These are phyloP conservation scores for Erpetoichthys calabaricus DNA, from an alignment of 2,797 vertebrate genomes.

Conservation along the genomic window DNA sequence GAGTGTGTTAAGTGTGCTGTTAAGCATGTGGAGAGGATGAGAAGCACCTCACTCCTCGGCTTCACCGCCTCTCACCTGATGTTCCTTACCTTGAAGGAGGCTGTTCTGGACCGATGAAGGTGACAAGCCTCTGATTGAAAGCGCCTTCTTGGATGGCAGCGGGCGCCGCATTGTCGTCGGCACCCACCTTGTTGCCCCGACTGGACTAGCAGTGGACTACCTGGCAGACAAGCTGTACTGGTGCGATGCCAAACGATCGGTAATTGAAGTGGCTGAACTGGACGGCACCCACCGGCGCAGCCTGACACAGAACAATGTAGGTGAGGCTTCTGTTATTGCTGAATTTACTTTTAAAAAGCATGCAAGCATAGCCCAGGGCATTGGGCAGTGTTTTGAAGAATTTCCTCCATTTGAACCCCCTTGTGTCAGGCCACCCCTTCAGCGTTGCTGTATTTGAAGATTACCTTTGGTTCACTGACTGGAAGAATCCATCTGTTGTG, in stretches of 20 bases:
- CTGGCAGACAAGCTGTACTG: slow-evolving; percentile 67
- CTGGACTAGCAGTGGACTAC: slow-evolving; percentile 72
- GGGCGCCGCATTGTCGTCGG: slow-evolving; percentile 46
- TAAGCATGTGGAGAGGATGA: no score
- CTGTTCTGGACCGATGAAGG: slow-evolving; percentile 86
- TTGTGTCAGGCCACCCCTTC: slow-evolving; percentile 59
- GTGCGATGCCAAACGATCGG: slow-evolving; percentile 61
- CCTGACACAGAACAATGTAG: slow-evolving; percentile 80
- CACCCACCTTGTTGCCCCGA: slow-evolving; percentile 58
- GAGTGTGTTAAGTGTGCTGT: no score
- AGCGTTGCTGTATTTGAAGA: slow-evolving; percentile 74
- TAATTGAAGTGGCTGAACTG: slow-evolving; percentile 64
- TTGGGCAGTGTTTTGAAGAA: neutral
- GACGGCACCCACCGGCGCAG: slow-evolving; percentile 68
- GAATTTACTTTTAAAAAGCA: neutral
- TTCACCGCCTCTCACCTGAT: neutral
- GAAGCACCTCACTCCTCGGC: no score
- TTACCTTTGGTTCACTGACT: slow-evolving; percentile 74
- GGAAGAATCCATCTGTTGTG: slow-evolving; percentile 52
- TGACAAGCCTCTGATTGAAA: slow-evolving; percentile 54
- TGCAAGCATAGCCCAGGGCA: neutral
- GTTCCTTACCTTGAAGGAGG: slow-evolving; percentile 60
- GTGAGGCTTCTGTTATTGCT: slow-evolving; percentile 61
- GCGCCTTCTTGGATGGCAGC: slow-evolving; percentile 60
- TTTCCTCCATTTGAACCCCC: neutral